Base-by-base conservation (phyloP, 2,797 vertebrate genomes). In the Myotis findleyi region DNA sequence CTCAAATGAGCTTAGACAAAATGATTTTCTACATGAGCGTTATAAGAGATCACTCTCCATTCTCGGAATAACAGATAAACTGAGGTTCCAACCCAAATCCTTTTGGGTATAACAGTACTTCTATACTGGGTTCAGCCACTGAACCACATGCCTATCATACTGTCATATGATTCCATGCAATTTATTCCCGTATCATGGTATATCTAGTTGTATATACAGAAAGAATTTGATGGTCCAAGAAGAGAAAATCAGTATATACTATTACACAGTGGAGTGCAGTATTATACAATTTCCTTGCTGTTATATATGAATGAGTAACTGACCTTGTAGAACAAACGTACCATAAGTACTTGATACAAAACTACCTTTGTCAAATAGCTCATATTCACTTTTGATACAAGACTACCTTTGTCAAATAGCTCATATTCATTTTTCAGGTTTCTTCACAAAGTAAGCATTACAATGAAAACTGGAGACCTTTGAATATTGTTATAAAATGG, bases 291-390 rank as follows among this genome's bases (percentile, higher is more conserved):
- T 92, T 88, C 49, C 69, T 91, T 93, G 77, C 53, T 94, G 33
- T 96, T 93, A 95, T 93, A 72, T 84, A 94, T 72, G 38, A 96
- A 89, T 75, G 38, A 96, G 87, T 68, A 95, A 85, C 20, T 91
- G 33, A 84, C 27, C 33, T n/a, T 76, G 18, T 41, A 89, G 59
- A 80, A 89, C 38, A 83, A 92, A 77, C 3, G 21, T 47, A 87
- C 9, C 51, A 95, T 69, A 87, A 81, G 64, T 73, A 95, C 49
- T 33, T 93, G 47, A 96, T 68, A 36, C 49, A 94, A 94, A 95
- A 86, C 5, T 80, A 90, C 38, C 47, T 94, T 72, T 57, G 33
- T 87, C 53, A 86, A 93, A 87, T 80, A 91, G 47, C 92, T 94
- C 64, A 41, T 81, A 91, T 23, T 66, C 33, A 68, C 27, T 91